These are phyloP conservation scores for Solea solea DNA, from an alignment of 2,113 vertebrate genomes.

Conservation along the genomic window DNA sequence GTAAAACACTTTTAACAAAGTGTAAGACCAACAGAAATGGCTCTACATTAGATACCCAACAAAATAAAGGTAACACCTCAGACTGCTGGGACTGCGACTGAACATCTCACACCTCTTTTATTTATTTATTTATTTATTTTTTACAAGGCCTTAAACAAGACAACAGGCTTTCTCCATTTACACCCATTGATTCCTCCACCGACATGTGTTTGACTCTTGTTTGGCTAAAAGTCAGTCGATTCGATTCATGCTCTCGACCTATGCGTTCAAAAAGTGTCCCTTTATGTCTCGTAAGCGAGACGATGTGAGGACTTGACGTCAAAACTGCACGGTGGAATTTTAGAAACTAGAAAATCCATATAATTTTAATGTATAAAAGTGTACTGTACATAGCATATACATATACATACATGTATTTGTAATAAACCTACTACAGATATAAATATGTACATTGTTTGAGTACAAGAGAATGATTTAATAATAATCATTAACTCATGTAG, in stretches of 20 bases:
- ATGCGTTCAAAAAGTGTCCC: slow-evolving; percentile 49
- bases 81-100: slow-evolving; percentile 68
- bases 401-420: background rate
- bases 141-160: slow-evolving; percentile 64
- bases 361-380: no score
- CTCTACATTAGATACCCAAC: slow-evolving; percentile 24
- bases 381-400: no score
- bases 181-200: slow-evolving; percentile 77
- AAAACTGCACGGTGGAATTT: background rate
- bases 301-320: slow-evolving; percentile 8
- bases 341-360: background rate
- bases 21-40: slow-evolving; percentile 9
- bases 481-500: no score
- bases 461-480: no score
- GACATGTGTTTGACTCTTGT: slow-evolving; percentile 78
- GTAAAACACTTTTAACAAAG: no score
- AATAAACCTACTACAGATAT: no score
- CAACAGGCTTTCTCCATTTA: slow-evolving; percentile 84
- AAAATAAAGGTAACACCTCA: slow-evolving; percentile 75
- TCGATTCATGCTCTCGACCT: slow-evolving; percentile 64
- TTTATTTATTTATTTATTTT: background rate
- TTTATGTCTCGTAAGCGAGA: slow-evolving; percentile 31
- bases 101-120: slow-evolving; percentile 71
- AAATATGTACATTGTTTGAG: no score
- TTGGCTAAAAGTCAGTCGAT: slow-evolving; percentile 74